phyloP scores from a whole-genome alignment of 1,140 invertebrate genomes.

The Solenopsis fugax region DNA sequence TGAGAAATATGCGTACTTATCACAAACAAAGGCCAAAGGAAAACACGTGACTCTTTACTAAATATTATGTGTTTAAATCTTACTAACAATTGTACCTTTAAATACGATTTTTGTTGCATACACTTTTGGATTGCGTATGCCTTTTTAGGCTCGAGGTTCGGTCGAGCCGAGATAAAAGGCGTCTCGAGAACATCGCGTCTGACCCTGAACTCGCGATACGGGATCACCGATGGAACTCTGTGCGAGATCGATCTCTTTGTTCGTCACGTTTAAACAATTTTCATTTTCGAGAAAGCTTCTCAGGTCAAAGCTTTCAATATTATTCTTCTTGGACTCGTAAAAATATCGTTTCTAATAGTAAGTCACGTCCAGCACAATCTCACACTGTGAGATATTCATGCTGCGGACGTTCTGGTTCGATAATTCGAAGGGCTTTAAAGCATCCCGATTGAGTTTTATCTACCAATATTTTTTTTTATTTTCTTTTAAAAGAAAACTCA shows the following conservation, averaged over 20 bases:
- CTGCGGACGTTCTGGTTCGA: neutral
- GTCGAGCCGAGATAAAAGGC: neutral
- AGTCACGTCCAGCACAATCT: neutral
- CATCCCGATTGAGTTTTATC: neutral
- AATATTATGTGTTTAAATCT: too few relatives aligned
- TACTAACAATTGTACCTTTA: neutral
- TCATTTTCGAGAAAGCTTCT: neutral
- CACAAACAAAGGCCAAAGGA: too few relatives aligned
- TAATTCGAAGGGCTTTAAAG: neutral
- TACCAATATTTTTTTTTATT: neutral
- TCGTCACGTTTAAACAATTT: constrained; percentile 1
- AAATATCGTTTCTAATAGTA: neutral
- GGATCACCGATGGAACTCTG: neutral
- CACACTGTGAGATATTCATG: neutral
- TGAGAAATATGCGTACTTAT: too few relatives aligned
- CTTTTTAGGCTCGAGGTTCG: neutral
- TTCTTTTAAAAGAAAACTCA: neutral
- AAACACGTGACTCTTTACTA: too few relatives aligned
- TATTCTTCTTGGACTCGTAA: neutral
- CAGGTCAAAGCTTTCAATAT: neutral
- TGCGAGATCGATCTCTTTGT: neutral
- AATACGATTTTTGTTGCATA: neutral
- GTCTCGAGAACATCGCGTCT: neutral
- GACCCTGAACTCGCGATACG: neutral
- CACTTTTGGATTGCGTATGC: neutral